Percentiles rank a stretch among this genome's conserved stretches.
Conservation (phyloP, 2,113 vertebrate species). For the Narcine bancroftii region DNA sequence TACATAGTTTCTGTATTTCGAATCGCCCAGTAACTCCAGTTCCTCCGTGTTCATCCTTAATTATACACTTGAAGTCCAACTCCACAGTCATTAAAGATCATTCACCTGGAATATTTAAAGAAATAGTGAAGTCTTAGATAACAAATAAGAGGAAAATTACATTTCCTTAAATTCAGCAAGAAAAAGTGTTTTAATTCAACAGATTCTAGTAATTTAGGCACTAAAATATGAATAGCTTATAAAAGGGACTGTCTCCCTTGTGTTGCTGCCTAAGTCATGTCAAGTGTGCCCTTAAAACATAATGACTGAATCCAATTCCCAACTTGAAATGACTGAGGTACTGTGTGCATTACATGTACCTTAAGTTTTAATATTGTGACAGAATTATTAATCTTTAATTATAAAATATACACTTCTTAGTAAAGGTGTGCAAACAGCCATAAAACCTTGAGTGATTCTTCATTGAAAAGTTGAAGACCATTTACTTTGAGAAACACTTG, state of each 20-base stretch:
- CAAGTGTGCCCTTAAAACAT: neutral
- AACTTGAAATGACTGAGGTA: neutral
- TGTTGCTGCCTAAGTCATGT: neutral
- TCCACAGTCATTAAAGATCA: conserved; percentile 63
- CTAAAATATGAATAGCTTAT: neutral
- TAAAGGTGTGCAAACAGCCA: too few relatives aligned
- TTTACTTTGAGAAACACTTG: too few relatives aligned
- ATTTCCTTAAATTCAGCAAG: neutral
- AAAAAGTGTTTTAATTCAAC: neutral
- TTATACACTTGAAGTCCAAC: conserved; percentile 61
- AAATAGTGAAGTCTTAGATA: neutral
- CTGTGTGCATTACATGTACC: too few relatives aligned
- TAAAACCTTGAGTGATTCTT: too few relatives aligned
- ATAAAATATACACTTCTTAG: too few relatives aligned
- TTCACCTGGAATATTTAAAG: conserved; percentile 61
- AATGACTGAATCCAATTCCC: neutral
- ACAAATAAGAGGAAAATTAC: neutral
- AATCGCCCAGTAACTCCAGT: conserved; percentile 90
- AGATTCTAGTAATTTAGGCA: neutral
- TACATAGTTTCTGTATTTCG: conserved; percentile 97
- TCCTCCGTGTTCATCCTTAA: conserved; percentile 95
- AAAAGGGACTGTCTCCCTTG: neutral
- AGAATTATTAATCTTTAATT: too few relatives aligned
- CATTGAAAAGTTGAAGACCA: too few relatives aligned
- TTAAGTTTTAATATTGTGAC: too few relatives aligned